Conservation (phyloP, 2,888 invertebrate genomes). For the Oegoconia quadripuncta region DNA sequence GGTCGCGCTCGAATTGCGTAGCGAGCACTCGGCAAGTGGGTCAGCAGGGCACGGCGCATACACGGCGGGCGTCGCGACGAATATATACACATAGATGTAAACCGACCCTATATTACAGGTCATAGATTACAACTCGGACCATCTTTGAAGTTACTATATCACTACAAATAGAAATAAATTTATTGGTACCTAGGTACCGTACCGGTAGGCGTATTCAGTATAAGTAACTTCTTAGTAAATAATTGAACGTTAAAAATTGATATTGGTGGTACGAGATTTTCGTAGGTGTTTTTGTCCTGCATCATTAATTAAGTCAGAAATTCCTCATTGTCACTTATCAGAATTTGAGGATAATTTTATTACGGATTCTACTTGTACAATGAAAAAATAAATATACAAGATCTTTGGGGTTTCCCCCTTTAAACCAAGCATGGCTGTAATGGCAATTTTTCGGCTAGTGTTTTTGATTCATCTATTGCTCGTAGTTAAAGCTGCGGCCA, state of each 20-base stretch:
- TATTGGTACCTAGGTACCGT: too few species aligned
- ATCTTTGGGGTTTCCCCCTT: background rate
- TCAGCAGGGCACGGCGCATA: constrained; percentile 67
- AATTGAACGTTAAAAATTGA: too few species aligned
- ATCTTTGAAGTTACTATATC: constrained; percentile 27
- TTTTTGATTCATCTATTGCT: background rate
- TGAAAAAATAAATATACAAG: too few species aligned
- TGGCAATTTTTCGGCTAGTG: background rate
- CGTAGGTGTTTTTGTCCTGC: too few species aligned
- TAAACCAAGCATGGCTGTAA: background rate
- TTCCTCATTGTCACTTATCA: too few species aligned
- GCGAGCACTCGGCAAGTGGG: constrained; percentile 69
- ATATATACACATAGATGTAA: constrained; percentile 29
- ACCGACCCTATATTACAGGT: too few species aligned
- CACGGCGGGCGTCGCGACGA: constrained; percentile 36
- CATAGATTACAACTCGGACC: constrained; percentile 24
- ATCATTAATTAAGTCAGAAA: too few species aligned
- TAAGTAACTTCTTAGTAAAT: too few species aligned
- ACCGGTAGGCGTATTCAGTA: too few species aligned
- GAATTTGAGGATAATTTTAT: too few species aligned
- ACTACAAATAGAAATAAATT: too few species aligned
- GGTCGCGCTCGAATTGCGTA: constrained; percentile 73
- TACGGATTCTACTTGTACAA: too few species aligned
- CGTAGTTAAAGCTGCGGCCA: constrained; percentile 3
- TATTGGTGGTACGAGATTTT: background rate